These are phyloP conservation scores for Neria commutata DNA, from an alignment of 2,888 invertebrate species.

Conservation along the genomic window DNA sequence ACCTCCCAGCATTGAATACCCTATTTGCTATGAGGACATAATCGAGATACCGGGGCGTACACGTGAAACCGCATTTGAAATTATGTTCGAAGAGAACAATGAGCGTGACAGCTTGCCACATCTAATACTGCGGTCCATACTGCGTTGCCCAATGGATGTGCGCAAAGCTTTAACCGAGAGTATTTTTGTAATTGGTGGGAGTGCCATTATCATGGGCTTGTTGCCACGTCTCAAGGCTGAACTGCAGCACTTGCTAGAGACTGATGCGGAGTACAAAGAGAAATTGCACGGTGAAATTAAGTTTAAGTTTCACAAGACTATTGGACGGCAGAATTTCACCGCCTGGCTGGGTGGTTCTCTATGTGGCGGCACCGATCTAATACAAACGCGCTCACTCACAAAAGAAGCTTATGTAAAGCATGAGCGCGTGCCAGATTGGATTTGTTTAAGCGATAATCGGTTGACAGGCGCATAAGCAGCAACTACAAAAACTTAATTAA, in stretches of 20 bases:
- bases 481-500: constrained; percentile 13
- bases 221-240: constrained; percentile 80
- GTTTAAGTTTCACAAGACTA: constrained; percentile 82
- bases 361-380: constrained; percentile 77
- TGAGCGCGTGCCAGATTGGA: constrained; percentile 83
- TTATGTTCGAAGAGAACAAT: constrained; percentile 83
- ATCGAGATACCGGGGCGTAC: constrained; percentile 72
- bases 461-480: constrained; percentile 33
- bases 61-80: constrained; percentile 83
- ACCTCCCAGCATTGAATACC: constrained; percentile 71
- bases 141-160: constrained; percentile 83
- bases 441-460: constrained; percentile 59
- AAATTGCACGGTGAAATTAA: constrained; percentile 64
- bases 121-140: constrained; percentile 81
- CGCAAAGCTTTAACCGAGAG: constrained; percentile 79
- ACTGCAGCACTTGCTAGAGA: constrained; percentile 70
- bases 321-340: constrained; percentile 80
- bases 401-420: constrained; percentile 77
- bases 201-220: constrained; percentile 82
- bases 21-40: constrained; percentile 69
- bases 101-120: constrained; percentile 83
- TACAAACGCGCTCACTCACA: constrained; percentile 72
- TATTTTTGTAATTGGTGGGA: constrained; percentile 87
- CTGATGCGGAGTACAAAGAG: constrained; percentile 67
- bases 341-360: constrained; percentile 89